These are phyloP conservation scores for Psilanteris sp. DNA, from an alignment of 1,140 invertebrate species.

Conservation along the genomic window DNA sequence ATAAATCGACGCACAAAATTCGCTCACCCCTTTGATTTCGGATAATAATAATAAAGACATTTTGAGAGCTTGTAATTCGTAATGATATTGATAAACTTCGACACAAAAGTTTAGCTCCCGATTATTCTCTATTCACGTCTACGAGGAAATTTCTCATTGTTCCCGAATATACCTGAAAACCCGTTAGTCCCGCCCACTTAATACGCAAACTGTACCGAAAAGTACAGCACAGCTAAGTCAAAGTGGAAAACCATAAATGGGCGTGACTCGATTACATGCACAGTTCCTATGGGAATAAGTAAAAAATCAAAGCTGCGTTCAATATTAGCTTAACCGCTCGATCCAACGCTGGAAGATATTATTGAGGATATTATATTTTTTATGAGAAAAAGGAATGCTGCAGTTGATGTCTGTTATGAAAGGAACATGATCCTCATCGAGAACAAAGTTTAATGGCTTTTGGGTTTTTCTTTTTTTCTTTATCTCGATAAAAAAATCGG, in stretches of 20 bases:
- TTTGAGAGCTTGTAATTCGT: no score
- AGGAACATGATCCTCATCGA: conserved; percentile 19
- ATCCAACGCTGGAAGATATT: conserved; percentile 18
- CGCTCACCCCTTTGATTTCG: no score
- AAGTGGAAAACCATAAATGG: conserved; percentile 43
- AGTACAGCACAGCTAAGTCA: conserved; percentile 31
- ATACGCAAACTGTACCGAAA: conserved; percentile 42
- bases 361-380: conserved; percentile 48
- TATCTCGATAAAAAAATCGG: no score
- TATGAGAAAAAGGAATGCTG: conserved; percentile 12
- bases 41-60: no score
- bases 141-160: conserved; percentile 11
- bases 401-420: conserved; percentile 38
- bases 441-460: conserved; percentile 31
- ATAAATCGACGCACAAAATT: no score
- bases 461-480: no score
- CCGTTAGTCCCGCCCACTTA: conserved; percentile 21
- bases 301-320: conserved; percentile 34
- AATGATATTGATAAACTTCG: conserved; percentile 11
- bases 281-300: conserved; percentile 32
- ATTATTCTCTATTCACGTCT: conserved; percentile 13
- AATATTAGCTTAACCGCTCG: conserved; percentile 33
- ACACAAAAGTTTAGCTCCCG: conserved; percentile 3
- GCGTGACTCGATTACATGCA: conserved; percentile 44
- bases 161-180: conserved; percentile 8